Evolutionary conservation across 64 coral and sea anemone species (phyloP).

Genomic region (Montipora foliosa): DNA sequence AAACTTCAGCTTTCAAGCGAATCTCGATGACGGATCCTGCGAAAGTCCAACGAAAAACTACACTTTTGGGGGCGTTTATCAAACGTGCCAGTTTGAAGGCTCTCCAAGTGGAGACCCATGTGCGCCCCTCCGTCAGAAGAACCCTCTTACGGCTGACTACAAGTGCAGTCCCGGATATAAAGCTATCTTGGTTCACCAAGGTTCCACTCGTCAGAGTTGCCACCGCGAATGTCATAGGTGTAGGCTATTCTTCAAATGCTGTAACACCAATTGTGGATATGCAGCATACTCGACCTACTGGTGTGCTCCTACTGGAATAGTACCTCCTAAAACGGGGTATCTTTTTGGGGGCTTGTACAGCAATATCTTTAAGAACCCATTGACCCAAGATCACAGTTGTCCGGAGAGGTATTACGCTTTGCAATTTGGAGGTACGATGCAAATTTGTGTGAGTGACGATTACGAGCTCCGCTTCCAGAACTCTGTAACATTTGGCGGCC

Average conservation of each 20-base stretch:
- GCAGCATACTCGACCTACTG: slow-evolving; percentile 72
- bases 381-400: slow-evolving; percentile 68
- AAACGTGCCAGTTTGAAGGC: slow-evolving; percentile 70
- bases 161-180: slow-evolving; percentile 80
- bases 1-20: slow-evolving; percentile 95
- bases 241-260: slow-evolving; percentile 80
- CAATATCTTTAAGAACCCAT: slow-evolving; percentile 46
- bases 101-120: slow-evolving; percentile 70
- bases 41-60: slow-evolving; percentile 76
- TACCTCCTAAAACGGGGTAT: slow-evolving; percentile 72
- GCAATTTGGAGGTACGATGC: slow-evolving; percentile 86
- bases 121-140: slow-evolving; percentile 71
- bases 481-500: slow-evolving; percentile 84
- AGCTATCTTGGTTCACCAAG: slow-evolving; percentile 81
- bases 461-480: slow-evolving; percentile 75
- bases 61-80: slow-evolving; percentile 95
- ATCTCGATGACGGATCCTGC: slow-evolving; percentile 94
- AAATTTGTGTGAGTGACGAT: slow-evolving; percentile 94
- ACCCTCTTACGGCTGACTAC: slow-evolving; percentile 78
- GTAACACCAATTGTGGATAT: slow-evolving; percentile 71
- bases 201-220: slow-evolving; percentile 59
- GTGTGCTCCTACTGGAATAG: slow-evolving; percentile 75
- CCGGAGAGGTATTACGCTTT: slow-evolving; percentile 90
- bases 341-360: slow-evolving; percentile 97
- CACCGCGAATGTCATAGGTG: slow-evolving; percentile 53